Percentiles rank a stretch among this genome's conserved stretches.
phyloP scores from a whole-genome alignment of 2,888 invertebrate species.

The Harpagoxenus sublaevis region DNA sequence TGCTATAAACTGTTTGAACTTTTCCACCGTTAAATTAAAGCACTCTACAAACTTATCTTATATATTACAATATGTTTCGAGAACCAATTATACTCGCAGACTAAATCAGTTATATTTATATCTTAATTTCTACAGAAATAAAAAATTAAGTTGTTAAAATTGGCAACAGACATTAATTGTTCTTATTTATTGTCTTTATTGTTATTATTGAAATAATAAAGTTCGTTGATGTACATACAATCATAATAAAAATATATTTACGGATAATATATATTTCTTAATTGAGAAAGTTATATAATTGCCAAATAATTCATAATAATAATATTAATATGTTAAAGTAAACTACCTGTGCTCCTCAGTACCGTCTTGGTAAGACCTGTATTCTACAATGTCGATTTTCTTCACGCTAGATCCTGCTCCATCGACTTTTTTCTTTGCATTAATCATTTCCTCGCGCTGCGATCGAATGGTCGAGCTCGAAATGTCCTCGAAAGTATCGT shows the following conservation, averaged over 20 bases:
- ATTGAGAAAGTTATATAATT: not conserved
- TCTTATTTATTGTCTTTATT: not conserved
- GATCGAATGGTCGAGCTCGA: conserved; percentile 49
- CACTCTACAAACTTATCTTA: not conserved
- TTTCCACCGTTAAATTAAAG: not conserved
- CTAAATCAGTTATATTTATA: not conserved
- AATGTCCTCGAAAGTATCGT: conserved; percentile 71
- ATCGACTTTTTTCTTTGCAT: conserved; percentile 7
- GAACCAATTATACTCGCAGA: not conserved
- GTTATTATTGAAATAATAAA: not conserved
- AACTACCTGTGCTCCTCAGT: not conserved
- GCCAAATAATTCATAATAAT: not conserved
- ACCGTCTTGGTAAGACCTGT: not conserved
- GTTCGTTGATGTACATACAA: not conserved
- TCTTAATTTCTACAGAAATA: conserved; percentile 1
- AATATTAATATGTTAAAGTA: not conserved
- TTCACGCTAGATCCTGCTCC: conserved; percentile 36
- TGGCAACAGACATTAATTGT: not conserved
- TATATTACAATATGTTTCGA: not conserved
- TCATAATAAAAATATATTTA: conserved; percentile 12
- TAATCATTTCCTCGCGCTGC: not conserved
- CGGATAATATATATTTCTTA: not conserved
- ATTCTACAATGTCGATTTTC: conserved; percentile 45
- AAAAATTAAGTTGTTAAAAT: not conserved
- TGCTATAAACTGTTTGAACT: not conserved